phyloP scores from a whole-genome alignment of 2,888 invertebrate species.

The Meteorus cinctellus region DNA sequence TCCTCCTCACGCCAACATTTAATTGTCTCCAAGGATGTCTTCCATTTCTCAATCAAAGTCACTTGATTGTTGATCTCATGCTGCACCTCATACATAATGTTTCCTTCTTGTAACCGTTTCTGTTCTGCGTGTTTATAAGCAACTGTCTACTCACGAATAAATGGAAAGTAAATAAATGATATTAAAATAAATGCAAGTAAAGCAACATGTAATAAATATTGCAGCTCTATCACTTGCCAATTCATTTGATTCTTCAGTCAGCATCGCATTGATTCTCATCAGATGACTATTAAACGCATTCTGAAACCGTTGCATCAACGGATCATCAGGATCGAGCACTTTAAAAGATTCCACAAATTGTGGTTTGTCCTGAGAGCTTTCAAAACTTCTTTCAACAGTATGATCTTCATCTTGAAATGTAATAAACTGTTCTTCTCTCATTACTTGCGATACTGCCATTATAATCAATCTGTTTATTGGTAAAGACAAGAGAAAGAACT shows the following conservation, averaged over 20 bases:
- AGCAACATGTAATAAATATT: background rate
- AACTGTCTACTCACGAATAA: slow-evolving; percentile 68
- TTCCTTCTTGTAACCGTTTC: slow-evolving; percentile 77
- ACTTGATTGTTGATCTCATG: slow-evolving; percentile 77
- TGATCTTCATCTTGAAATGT: background rate
- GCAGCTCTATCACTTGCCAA: slow-evolving; percentile 75
- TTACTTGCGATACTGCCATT: background rate
- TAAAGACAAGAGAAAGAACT: background rate
- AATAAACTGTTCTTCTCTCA: background rate
- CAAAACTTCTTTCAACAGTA: background rate
- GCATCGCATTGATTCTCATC: slow-evolving; percentile 78
- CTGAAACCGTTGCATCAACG: slow-evolving; percentile 84
- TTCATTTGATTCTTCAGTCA: slow-evolving; percentile 80
- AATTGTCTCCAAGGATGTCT: slow-evolving; percentile 75
- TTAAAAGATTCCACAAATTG: slow-evolving; percentile 59
- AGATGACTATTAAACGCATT: slow-evolving; percentile 80
- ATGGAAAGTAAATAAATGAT: slow-evolving; percentile 34
- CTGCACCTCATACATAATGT: slow-evolving; percentile 78
- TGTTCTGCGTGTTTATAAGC: slow-evolving; percentile 74
- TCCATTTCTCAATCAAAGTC: slow-evolving; percentile 76
- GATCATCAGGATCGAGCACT: slow-evolving; percentile 82
- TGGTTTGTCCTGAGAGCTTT: background rate
- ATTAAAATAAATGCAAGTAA: background rate
- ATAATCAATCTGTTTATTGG: background rate
- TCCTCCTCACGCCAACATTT: slow-evolving; percentile 75